Conservation (phyloP, 2,888 invertebrate species). For the Agonopterix heracliana region DNA sequence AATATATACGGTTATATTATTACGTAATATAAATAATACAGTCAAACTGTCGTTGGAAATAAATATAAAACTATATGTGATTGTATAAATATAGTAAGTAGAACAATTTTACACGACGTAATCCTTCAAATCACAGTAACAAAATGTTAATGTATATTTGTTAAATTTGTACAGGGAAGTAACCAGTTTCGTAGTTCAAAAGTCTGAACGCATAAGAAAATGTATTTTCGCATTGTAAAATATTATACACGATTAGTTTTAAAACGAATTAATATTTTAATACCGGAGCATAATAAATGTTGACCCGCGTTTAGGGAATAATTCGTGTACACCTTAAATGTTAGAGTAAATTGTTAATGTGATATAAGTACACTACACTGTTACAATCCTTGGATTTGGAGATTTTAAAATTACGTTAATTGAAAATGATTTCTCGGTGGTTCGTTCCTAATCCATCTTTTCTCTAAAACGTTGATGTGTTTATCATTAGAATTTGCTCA, state of each 20-base stretch:
- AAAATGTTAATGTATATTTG: slow-evolving; percentile 59
- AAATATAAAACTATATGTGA: slow-evolving; percentile 13
- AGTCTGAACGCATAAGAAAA: slow-evolving; percentile 69
- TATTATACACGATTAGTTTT: slow-evolving; percentile 68
- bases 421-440: slow-evolving; percentile 39
- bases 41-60: slow-evolving; percentile 30
- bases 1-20: background rate
- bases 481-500: slow-evolving; percentile 68
- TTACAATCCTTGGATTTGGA: slow-evolving; percentile 47
- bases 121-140: slow-evolving; percentile 73
- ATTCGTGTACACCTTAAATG: slow-evolving; percentile 59
- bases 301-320: slow-evolving; percentile 56
- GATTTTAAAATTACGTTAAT: slow-evolving; percentile 56
- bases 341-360: slow-evolving; percentile 62
- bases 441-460: slow-evolving; percentile 68
- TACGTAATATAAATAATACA: slow-evolving; percentile 13
- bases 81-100: slow-evolving; percentile 3
- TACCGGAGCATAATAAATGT: slow-evolving; percentile 64
- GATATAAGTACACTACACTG: slow-evolving; percentile 56
- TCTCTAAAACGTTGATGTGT: slow-evolving; percentile 46
- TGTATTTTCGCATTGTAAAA: slow-evolving; percentile 74
- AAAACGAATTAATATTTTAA: slow-evolving; percentile 71
- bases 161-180: slow-evolving; percentile 73
- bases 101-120: background rate
- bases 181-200: slow-evolving; percentile 66